phyloP scores from a whole-genome alignment of 2,797 vertebrate species.

The Myotis vivesi region DNA sequence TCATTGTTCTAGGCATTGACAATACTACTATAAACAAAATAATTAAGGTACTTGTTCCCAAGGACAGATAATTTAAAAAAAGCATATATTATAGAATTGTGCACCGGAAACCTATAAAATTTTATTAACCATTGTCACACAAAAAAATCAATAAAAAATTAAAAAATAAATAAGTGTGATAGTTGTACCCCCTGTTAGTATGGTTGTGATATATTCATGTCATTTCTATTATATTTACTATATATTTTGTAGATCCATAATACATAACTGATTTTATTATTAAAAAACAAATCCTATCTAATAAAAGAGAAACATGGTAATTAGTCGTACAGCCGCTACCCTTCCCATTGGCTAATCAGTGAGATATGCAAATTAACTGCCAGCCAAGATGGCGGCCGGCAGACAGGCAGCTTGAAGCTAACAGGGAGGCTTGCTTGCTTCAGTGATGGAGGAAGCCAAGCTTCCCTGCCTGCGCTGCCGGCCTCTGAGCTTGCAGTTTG shows the following conservation, averaged over 20 bases:
- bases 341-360: no score
- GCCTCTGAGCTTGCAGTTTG: no score
- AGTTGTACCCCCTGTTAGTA: not conserved
- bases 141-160: not conserved
- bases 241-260: not conserved
- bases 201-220: not conserved
- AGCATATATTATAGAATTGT: not conserved
- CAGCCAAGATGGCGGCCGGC: no score
- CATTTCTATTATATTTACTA: not conserved
- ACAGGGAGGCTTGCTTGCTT: no score
- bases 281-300: not conserved
- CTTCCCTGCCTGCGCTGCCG: no score
- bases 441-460: no score
- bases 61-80: not conserved
- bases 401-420: no score
- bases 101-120: not conserved
- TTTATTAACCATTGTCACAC: not conserved
- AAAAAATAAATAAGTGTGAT: not conserved
- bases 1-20: not conserved
- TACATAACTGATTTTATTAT: not conserved
- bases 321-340: no score
- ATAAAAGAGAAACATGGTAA: no score
- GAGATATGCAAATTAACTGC: no score
- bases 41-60: not conserved
- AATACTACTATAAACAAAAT: not conserved